Evolutionary conservation across 1,140 invertebrate genomes (phyloP).

Genomic region (Bombus turneri): DNA sequence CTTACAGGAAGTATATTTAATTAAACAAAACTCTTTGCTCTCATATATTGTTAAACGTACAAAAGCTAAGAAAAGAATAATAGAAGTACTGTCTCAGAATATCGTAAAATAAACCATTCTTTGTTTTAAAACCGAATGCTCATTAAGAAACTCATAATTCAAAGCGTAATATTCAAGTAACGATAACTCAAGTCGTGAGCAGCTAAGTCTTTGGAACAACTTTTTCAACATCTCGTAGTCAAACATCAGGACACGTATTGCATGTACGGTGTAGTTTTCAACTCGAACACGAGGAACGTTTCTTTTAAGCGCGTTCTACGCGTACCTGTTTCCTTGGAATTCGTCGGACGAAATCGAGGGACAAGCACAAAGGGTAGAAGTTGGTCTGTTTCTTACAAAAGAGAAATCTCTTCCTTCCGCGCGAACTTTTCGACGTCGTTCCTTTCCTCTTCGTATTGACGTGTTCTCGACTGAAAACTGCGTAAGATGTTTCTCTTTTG

Average conservation of each 20-base stretch:
- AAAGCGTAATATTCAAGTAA: neutral
- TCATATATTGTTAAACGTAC: too few species aligned
- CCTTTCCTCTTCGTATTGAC: conserved; percentile 21
- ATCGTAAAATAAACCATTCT: neutral
- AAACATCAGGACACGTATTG: neutral
- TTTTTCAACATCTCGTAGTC: too few species aligned
- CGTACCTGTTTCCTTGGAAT: neutral
- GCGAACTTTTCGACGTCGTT: neutral
- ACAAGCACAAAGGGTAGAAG: conserved; percentile 22
- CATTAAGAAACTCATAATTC: too few species aligned
- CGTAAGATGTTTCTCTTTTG: conserved; percentile 47
- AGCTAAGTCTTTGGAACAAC: neutral
- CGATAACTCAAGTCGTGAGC: neutral
- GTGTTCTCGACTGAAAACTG: conserved; percentile 45
- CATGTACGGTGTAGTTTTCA: neutral
- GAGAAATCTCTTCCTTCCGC: conserved; percentile 7
- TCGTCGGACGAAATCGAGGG: too few species aligned
- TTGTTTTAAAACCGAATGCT: neutral
- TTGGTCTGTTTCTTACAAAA: neutral
- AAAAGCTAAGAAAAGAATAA: too few species aligned
- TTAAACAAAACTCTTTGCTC: too few species aligned
- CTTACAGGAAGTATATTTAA: too few species aligned
- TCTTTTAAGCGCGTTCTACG: neutral
- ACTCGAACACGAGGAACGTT: neutral
- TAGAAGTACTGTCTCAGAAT: too few species aligned